These are phyloP conservation scores for Parauchenoglanis ngamensis DNA, from an alignment of 2,797 vertebrate genomes.

Conservation along the genomic window DNA sequence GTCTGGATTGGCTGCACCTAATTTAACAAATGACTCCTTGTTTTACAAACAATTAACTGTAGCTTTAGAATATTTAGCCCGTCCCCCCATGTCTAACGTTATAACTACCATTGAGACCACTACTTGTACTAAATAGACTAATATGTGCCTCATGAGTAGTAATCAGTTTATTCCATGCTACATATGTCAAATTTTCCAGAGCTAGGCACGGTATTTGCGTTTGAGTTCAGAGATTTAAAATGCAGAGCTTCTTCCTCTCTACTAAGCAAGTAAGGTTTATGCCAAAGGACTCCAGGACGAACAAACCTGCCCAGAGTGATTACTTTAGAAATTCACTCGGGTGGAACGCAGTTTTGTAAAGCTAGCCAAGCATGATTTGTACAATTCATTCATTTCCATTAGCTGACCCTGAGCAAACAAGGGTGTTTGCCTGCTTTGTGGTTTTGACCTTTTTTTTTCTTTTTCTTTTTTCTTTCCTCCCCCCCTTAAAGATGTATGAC, in stretches of 20 bases:
- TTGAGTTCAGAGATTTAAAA: neutral
- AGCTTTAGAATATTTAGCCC: too few relatives aligned
- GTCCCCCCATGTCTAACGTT: neutral
- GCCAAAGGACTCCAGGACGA: neutral
- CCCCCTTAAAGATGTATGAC: neutral
- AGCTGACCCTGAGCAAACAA: neutral
- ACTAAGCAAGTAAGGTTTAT: neutral
- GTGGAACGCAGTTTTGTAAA: neutral
- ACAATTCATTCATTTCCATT: neutral
- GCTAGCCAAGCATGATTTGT: constrained; percentile 2
- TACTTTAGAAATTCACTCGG: neutral
- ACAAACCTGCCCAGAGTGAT: constrained; percentile 12
- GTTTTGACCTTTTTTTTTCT: neutral
- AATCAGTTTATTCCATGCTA: neutral
- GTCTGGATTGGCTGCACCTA: too few relatives aligned
- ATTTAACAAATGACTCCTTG: too few relatives aligned
- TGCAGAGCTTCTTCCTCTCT: neutral
- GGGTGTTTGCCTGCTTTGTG: neutral
- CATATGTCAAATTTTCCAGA: neutral
- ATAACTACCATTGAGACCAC: neutral
- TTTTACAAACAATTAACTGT: too few relatives aligned
- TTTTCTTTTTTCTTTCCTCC: neutral
- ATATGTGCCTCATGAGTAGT: neutral
- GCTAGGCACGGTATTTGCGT: neutral
- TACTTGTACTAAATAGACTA: neutral